Conservation (phyloP, 2,888 invertebrate genomes). For the Lithodes maja region DNA sequence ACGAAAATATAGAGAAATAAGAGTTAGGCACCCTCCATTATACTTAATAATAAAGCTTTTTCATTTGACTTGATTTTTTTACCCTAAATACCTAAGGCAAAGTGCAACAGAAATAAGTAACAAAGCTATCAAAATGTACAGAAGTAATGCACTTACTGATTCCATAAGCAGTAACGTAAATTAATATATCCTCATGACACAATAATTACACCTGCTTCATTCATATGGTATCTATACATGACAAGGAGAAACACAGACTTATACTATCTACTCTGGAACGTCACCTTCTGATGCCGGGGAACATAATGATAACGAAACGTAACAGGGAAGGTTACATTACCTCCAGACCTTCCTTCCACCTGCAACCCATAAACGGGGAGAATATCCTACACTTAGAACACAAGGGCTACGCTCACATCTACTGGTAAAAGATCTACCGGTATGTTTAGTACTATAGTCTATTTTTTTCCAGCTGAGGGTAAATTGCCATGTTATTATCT, state of each 20-base stretch:
- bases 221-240: conserved; percentile 59
- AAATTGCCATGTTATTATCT: no score
- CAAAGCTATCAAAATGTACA: conserved; percentile 61
- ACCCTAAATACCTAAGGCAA: conserved; percentile 42
- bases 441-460: no score
- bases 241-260: conserved; percentile 65
- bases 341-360: background rate
- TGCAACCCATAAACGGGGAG: background rate
- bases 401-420: conserved; percentile 35
- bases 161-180: background rate
- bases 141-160: conserved; percentile 48
- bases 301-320: background rate
- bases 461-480: no score
- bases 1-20: conserved; percentile 65
- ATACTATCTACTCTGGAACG: conserved; percentile 60
- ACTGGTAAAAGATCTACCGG: conserved; percentile 14
- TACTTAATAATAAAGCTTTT: conserved; percentile 49
- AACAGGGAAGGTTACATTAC: conserved; percentile 6
- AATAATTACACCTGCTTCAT: conserved; percentile 50
- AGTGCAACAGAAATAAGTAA: conserved; percentile 59
- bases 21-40: conserved; percentile 62
- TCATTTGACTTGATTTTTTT: conserved; percentile 45
- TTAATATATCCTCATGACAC: background rate
- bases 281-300: conserved; percentile 32
- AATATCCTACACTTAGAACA: conserved; percentile 19